These are phyloP conservation scores for Lochmaea crataegi DNA, from an alignment of 2,888 invertebrate species.

Conservation along the genomic window DNA sequence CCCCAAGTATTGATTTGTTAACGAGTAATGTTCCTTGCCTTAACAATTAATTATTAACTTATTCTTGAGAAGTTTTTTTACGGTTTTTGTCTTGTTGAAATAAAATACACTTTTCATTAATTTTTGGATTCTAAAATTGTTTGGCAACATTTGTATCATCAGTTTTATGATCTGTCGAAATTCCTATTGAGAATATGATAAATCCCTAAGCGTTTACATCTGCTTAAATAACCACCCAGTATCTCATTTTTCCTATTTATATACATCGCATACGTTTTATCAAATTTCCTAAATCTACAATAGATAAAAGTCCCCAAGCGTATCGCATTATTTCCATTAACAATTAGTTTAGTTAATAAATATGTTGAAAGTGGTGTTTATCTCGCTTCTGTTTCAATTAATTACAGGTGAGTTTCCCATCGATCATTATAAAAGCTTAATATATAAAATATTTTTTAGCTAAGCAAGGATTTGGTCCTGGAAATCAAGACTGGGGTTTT, in stretches of 20 bases:
- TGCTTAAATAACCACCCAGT: background rate
- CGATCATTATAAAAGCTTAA: background rate
- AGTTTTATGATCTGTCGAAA: no score
- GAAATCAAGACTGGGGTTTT: slow-evolving; percentile 70
- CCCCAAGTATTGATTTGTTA: no score
- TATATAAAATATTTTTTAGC: background rate
- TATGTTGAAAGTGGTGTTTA: background rate
- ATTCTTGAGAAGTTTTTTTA: no score
- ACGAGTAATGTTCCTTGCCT: no score
- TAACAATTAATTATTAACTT: no score
- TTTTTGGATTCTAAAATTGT: no score
- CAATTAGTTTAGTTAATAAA: background rate
- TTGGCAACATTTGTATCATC: no score
- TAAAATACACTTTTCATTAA: no score
- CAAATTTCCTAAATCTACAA: background rate
- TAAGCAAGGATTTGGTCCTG: slow-evolving; percentile 33
- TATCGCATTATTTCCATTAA: background rate
- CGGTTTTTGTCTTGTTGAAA: no score
- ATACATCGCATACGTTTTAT: slow-evolving; percentile 55
- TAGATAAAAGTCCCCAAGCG: background rate
- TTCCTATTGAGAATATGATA: background rate
- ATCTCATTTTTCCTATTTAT: background rate
- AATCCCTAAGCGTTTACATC: background rate
- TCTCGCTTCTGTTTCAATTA: slow-evolving; percentile 4
- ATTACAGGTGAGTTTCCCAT: background rate